Evolutionary conservation across 2,113 vertebrate genomes (phyloP), one percentile per base, ranked within the genome.

Genomic region (Sprattus sprattus): DNA sequence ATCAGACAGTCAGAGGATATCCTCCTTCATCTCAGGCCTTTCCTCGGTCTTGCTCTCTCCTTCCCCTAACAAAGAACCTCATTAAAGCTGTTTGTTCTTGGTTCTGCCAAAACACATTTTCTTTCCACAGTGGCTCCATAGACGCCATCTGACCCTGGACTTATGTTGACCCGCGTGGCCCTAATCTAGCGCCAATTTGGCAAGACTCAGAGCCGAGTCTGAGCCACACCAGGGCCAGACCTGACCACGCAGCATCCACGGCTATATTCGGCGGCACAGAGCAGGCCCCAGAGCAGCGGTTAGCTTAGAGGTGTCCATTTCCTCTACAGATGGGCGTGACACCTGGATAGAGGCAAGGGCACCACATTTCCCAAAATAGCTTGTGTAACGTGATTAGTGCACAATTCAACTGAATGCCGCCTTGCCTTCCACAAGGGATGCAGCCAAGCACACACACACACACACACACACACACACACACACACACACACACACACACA

Each of bases 251-350:
- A 28, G 8, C 25, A 25, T 67, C 22, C 22, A 39, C 25, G 32
- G 64, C 28, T 78, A 78, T 44, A 0, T 11, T 11, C 0, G 71
- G 5, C 39, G 25, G 11, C 28, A 28, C 25, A 11, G 0, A 71
- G 9, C 64, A 28, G 64, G 4, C 10, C 71, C 71, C 11, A 16
- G 28, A 78, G 13, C 13, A 39, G 71, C 28, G 28, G 71, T 28
- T 13, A 9, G 64, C 3, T 25, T 15, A 78, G 28, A 32, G 15
- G 28, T 39, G 71, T 54, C 82, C 9, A 86, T 85, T 85, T 88
- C 67, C 84, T 54, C 64, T n/a, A 64, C 22, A 82, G 83, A 45
- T 46, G 82, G 87, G 88, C 4, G 85, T 89, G 87, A 89, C 83
- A 88, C 20, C 4, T 16, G 84, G 60, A 60, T 11, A 60, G 75